Percentiles rank a stretch among this genome's conserved stretches.
Evolutionary conservation across 2,113 vertebrate genomes (phyloP).

Genomic region (Xerus inauris): DNA sequence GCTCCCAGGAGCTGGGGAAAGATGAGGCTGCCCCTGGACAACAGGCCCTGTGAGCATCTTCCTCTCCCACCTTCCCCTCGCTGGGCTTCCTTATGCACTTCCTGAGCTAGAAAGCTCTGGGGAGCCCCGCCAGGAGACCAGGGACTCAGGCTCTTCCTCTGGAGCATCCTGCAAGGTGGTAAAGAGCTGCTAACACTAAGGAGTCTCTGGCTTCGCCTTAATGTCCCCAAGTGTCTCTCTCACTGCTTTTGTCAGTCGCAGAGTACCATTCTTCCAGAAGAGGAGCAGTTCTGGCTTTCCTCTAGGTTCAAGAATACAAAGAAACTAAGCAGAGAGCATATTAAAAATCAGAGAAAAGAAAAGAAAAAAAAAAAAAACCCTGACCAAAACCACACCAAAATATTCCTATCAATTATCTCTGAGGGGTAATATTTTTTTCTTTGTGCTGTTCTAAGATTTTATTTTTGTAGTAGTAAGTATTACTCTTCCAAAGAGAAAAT

Average conservation of each 20-base stretch:
- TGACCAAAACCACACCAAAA: neutral
- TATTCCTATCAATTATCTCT: neutral
- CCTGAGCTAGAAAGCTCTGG: slow-evolving; percentile 22
- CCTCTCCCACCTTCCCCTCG: neutral
- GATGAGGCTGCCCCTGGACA: neutral
- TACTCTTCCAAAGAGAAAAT: slow-evolving; percentile 17
- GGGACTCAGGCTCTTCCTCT: neutral
- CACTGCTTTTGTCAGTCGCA: neutral
- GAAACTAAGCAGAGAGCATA: neutral
- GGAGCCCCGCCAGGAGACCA: slow-evolving; percentile 18
- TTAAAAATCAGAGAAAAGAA: neutral
- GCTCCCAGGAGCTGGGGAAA: neutral
- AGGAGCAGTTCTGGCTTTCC: neutral
- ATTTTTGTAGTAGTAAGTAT: neutral
- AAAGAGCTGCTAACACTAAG: neutral
- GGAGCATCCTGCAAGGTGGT: slow-evolving; percentile 22
- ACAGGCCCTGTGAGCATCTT: neutral
- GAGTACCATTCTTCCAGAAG: neutral
- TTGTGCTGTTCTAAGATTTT: neutral
- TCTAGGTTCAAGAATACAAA: neutral
- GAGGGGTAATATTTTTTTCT: neutral
- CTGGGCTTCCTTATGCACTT: neutral
- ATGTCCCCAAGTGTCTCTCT: neutral
- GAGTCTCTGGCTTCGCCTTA: neutral
- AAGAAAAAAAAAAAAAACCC: neutral